Conservation (phyloP, 2,888 invertebrate species). For the Parthenolecanium corni region DNA sequence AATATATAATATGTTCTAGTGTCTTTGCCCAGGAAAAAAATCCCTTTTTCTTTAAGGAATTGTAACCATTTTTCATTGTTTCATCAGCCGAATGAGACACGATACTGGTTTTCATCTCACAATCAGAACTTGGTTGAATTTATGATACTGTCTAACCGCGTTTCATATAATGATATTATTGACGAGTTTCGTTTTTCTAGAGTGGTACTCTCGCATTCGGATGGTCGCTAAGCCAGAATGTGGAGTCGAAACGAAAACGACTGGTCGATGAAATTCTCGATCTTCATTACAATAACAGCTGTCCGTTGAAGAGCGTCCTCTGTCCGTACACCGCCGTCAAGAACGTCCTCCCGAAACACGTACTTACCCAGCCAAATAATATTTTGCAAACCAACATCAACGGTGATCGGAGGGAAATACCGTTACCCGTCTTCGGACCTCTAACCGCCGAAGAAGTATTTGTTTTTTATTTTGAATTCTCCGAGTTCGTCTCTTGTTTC, state of each 20-base stretch:
- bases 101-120: no score
- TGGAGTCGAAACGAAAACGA: conserved; percentile 38
- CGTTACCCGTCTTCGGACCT: conserved; percentile 6
- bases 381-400: neutral
- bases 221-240: conserved; percentile 50
- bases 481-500: neutral
- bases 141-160: no score
- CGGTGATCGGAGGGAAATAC: neutral
- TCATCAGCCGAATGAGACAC: no score
- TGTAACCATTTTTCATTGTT: no score
- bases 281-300: conserved; percentile 1
- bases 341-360: conserved; percentile 7
- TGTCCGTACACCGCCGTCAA: neutral
- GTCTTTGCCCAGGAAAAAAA: no score
- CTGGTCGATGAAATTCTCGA: conserved; percentile 32
- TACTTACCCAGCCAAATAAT: conserved; percentile 24
- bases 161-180: neutral
- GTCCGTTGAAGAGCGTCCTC: neutral
- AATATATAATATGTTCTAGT: no score
- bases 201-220: conserved; percentile 50
- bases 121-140: no score
- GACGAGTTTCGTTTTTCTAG: conserved; percentile 38
- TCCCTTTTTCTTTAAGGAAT: no score
- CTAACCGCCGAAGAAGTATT: conserved; percentile 14
- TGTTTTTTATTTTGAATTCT: neutral